Percentiles rank a stretch among this genome's conserved stretches.
These are phyloP conservation scores for Cosmia pyralina DNA, from an alignment of 2,888 invertebrate species.

Conservation along the genomic window DNA sequence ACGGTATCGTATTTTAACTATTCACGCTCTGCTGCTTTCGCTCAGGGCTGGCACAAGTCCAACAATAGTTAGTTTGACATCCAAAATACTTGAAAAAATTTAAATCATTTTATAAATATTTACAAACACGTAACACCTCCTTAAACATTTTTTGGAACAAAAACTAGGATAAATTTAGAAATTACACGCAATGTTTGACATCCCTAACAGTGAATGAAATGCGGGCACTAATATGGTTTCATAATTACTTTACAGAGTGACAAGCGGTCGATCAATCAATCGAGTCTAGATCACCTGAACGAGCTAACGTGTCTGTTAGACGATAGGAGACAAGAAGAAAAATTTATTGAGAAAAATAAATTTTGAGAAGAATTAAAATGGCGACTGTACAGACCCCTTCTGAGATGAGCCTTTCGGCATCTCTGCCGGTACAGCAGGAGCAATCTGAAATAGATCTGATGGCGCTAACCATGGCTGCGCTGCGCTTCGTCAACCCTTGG, in stretches of 20 bases:
- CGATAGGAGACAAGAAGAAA: constrained; percentile 34
- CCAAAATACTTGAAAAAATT: background rate
- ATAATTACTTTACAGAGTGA: constrained; percentile 80
- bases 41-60: constrained; percentile 69
- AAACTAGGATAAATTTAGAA: background rate
- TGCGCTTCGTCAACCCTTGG: constrained; percentile 86
- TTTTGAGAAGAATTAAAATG: constrained; percentile 72
- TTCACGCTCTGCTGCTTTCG: constrained; percentile 71
- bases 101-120: background rate
- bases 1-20: constrained; percentile 75
- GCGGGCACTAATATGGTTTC: constrained; percentile 79
- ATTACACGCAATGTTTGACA: constrained; percentile 38
- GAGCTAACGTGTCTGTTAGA: constrained; percentile 65
- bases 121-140: background rate
- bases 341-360: constrained; percentile 49
- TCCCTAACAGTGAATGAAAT: constrained; percentile 69
- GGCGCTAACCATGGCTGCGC: constrained; percentile 87
- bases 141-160: background rate
- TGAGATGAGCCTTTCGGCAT: constrained; percentile 79
- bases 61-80: constrained; percentile 16
- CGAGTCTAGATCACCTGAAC: constrained; percentile 68
- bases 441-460: constrained; percentile 82
- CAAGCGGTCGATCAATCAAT: constrained; percentile 72
- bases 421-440: constrained; percentile 79
- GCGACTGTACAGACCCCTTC: constrained; percentile 82